A percentile compares a stretch with the other conserved stretches of the same genome.
Conservation (phyloP, 2,113 vertebrate genomes). For the Bufo gargarizans region DNA sequence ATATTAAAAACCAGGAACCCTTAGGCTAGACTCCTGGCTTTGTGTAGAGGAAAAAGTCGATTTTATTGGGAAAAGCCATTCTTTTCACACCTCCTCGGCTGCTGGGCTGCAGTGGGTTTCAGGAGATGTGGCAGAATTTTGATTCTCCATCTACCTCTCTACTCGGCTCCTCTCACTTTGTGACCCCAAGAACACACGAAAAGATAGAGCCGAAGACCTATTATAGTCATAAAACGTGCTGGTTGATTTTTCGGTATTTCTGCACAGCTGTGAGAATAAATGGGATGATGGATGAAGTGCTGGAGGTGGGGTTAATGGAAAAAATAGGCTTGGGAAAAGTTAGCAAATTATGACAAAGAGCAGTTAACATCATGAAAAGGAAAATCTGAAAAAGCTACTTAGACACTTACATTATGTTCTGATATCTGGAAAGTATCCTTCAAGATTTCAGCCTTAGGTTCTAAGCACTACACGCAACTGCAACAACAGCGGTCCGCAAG, state of each 20-base stretch:
- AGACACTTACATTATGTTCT: neutral
- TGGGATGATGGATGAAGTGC: constrained; percentile 19
- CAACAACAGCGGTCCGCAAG: too few species aligned
- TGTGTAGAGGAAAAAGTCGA: neutral
- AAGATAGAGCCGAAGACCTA: constrained; percentile 7
- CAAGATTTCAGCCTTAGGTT: neutral
- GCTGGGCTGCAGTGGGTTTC: neutral
- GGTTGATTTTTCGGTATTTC: constrained; percentile 12
- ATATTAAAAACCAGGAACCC: neutral
- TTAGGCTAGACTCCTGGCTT: constrained; percentile 19
- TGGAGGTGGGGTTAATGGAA: constrained; percentile 1
- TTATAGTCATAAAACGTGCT: constrained; percentile 10
- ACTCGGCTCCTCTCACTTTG: neutral
- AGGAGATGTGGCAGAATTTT: neutral
- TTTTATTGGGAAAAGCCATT: constrained; percentile 17
- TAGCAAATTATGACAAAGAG: neutral
- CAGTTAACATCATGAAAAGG: neutral
- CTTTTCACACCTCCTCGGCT: constrained; percentile 27
- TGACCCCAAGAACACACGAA: constrained; percentile 10
- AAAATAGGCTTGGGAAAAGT: constrained; percentile 24
- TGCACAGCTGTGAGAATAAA: constrained; percentile 32
- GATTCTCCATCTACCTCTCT: neutral
- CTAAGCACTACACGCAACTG: too few species aligned
- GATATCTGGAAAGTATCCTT: neutral
- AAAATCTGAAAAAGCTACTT: neutral